phyloP scores from a whole-genome alignment of 2,113 vertebrate species.

The Carassius gibelio region DNA sequence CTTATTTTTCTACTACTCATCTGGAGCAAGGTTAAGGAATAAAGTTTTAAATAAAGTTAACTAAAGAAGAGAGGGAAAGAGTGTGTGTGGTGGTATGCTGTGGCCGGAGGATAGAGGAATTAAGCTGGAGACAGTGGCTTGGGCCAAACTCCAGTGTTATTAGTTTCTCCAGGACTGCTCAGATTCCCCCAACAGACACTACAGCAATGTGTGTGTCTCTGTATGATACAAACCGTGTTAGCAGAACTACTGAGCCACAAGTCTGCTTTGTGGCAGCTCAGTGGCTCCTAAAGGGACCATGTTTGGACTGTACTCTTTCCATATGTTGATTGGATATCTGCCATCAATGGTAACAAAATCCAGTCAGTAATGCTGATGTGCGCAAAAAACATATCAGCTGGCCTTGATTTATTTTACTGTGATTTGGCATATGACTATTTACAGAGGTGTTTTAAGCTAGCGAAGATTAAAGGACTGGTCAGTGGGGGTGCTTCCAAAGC shows the following conservation, averaged over 20 bases:
- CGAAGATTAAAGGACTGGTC: conserved; percentile 24
- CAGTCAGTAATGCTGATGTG: background rate
- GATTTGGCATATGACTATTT: background rate
- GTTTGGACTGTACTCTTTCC: background rate
- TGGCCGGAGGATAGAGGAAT: conserved; percentile 76
- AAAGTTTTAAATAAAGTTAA: background rate
- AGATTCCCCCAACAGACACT: conserved; percentile 51
- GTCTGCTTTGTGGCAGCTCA: conserved; percentile 16
- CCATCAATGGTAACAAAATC: conserved; percentile 7
- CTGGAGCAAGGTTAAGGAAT: conserved; percentile 20
- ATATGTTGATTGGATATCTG: conserved; percentile 21
- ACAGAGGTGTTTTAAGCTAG: background rate
- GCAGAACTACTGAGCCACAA: conserved; percentile 28
- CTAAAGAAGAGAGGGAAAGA: conserved; percentile 45
- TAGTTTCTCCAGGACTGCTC: conserved; percentile 72
- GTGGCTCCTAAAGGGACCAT: background rate
- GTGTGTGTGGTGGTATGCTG: conserved; percentile 62
- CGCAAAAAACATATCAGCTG: background rate
- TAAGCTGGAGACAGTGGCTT: conserved; percentile 83
- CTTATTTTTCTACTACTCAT: conserved; percentile 62
- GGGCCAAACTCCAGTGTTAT: conserved; percentile 76
- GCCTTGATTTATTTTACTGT: background rate
- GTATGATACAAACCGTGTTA: conserved; percentile 28
- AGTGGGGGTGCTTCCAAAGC: conserved; percentile 31
- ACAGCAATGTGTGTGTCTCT: conserved; percentile 51